Evolutionary conservation across 2,797 vertebrate genomes (phyloP), one percentile per base, ranked within the genome.

Genomic region (Hylomyscus alleni): DNA sequence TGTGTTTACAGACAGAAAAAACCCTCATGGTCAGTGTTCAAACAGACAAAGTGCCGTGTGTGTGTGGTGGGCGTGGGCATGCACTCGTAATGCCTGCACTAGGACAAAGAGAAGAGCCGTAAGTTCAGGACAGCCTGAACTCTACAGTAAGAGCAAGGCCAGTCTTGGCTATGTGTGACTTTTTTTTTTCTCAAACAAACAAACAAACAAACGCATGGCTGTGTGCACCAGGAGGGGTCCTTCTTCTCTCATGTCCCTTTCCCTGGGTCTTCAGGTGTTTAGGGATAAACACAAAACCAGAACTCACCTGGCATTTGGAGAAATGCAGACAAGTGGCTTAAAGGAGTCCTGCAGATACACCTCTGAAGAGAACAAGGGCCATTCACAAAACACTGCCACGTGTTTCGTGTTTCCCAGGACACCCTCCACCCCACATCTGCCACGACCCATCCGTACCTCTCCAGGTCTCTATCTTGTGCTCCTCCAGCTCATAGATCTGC

Each of bases 391-490:
- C 56, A 83, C 47, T 81, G 67, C 19, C 31, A 31, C 58, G 44
- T n/a, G n/a, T n/a, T n/a, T n/a, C n/a, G n/a, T 3, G 4, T 40
- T 94, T 80, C 77, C 80, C 56, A 93, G 22, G 73, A 95, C 87
- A 52, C 44, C 37, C 54, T 81, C 47, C 56, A 80, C 20, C 17
- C 72, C 89, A 67, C 60, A n/a, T n/a, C 83, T 78, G 92, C 40
- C 29, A 84, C 1, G 37, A 44, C 24, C 47, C 34, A 58, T 37
- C 24, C 98, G 98, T 97, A 99, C 99, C 99, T 99, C 99, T 99
- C 99, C 99, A 99, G 0, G 99, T 99, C 98, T 99, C 99, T 88
- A 99, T 99, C 98, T 99, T 99, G 98, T 99, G 99, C 87, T 99
- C 99, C 97, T 99, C 99, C 97, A 99, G 98, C 96, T 99, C 99